Evolutionary conservation across 2,113 vertebrate species (phyloP).

Genomic region (Pyxicephalus adspersus): DNA sequence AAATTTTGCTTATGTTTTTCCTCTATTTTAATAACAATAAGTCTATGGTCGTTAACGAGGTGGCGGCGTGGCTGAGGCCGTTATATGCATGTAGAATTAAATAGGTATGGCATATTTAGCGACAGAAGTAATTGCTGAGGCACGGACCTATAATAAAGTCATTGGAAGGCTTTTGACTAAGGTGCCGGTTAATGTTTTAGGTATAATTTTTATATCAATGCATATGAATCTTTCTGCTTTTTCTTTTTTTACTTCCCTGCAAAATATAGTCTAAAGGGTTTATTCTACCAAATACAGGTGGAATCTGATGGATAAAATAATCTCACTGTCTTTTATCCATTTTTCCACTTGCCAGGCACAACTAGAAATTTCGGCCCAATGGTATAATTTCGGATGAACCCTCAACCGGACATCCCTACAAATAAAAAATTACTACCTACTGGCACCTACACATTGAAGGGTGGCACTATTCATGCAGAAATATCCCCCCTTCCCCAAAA

Average conservation of each 20-base stretch:
- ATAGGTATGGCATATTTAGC: constrained; percentile 36
- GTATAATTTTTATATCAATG: constrained; percentile 8
- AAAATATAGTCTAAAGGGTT: background rate
- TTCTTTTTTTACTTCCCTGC: background rate
- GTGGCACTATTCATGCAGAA: too few relatives aligned
- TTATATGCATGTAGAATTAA: constrained; percentile 38
- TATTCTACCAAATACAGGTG: background rate
- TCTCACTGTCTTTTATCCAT: background rate
- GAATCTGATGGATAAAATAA: background rate
- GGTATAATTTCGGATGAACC: background rate
- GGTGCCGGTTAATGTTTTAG: constrained; percentile 1
- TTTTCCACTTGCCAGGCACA: background rate
- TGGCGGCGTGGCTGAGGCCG: background rate
- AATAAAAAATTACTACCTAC: background rate
- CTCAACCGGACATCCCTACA: background rate
- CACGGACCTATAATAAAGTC: constrained; percentile 21
- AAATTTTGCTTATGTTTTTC: constrained; percentile 49
- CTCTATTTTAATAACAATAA: constrained; percentile 51
- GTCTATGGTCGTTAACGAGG: constrained; percentile 33
- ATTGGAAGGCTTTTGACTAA: background rate
- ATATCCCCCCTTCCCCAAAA: too few relatives aligned
- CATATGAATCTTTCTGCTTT: background rate
- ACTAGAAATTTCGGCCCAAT: background rate
- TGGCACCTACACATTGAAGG: too few relatives aligned
- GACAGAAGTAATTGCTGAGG: constrained; percentile 24